These are phyloP conservation scores for Lycaena phlaeas DNA, from an alignment of 2,888 invertebrate species.

Conservation along the genomic window DNA sequence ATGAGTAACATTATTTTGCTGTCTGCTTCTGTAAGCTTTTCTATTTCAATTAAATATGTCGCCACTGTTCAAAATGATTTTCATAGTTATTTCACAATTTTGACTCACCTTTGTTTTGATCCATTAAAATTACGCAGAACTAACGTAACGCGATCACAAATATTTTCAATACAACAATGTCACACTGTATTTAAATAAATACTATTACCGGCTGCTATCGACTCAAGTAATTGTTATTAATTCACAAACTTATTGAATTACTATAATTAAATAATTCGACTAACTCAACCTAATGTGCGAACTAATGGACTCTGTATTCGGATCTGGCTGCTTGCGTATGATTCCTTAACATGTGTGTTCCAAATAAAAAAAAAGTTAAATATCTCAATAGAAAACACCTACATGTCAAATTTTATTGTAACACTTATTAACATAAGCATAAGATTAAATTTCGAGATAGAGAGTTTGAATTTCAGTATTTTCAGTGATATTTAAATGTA, in stretches of 20 bases:
- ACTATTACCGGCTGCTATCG: constrained; percentile 39
- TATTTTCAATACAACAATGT: constrained; percentile 30
- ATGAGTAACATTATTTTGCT: too few species aligned
- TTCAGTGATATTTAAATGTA: constrained; percentile 21
- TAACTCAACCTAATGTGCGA: constrained; percentile 69
- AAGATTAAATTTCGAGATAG: constrained; percentile 25
- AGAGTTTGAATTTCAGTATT: constrained; percentile 16
- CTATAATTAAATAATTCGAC: constrained; percentile 70
- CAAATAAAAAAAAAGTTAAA: constrained; percentile 43
- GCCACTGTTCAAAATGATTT: too few species aligned
- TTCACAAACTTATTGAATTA: constrained; percentile 67
- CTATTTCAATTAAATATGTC: too few species aligned
- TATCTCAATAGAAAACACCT: constrained; percentile 36
- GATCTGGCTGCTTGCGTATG: constrained; percentile 57
- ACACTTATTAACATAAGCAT: constrained; percentile 27
- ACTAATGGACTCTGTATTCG: constrained; percentile 63
- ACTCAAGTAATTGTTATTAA: constrained; percentile 58
- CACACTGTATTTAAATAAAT: constrained; percentile 44
- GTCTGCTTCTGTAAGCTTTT: too few species aligned
- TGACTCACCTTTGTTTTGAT: constrained; percentile 55
- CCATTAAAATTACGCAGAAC: constrained; percentile 32
- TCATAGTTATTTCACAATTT: too few species aligned
- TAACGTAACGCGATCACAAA: constrained; percentile 1
- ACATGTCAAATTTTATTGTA: constrained; percentile 18
- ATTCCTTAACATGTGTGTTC: constrained; percentile 47